Conservation (phyloP, 2,797 vertebrate species). For the Perodicticus potto region DNA sequence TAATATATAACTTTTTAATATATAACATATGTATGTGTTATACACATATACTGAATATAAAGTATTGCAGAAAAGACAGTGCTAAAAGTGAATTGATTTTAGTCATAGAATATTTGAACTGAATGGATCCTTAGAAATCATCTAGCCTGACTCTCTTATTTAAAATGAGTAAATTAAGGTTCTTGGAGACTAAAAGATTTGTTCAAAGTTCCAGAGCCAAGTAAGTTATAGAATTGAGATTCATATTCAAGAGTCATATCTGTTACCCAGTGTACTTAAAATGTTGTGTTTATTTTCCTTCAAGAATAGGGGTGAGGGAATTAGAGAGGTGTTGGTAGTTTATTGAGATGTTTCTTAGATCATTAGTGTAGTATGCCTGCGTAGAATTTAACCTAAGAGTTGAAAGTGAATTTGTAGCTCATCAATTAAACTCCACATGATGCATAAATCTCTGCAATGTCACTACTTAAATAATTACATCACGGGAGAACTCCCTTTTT, state of each 20-base stretch:
- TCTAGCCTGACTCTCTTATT: not conserved
- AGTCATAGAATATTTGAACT: slow-evolving; percentile 8
- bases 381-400: not conserved
- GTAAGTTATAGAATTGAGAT: slow-evolving; percentile 19
- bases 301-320: not conserved
- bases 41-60: not conserved
- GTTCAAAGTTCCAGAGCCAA: slow-evolving; percentile 4
- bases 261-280: slow-evolving; percentile 12
- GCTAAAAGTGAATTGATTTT: slow-evolving; percentile 2
- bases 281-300: not conserved
- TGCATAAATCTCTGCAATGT: not conserved
- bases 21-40: not conserved
- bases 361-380: not conserved
- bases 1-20: not conserved
- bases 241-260: not conserved
- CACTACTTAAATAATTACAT: not conserved
- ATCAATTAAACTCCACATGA: not conserved
- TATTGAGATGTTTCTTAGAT: not conserved
- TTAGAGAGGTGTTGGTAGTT: not conserved
- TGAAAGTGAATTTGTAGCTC: not conserved
- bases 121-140: not conserved
- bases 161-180: slow-evolving; percentile 17
- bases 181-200: slow-evolving; percentile 40
- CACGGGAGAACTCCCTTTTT: not conserved
- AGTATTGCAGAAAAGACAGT: not conserved